Conservation (phyloP, 2,888 invertebrate species). For the Synergus umbraculus region DNA sequence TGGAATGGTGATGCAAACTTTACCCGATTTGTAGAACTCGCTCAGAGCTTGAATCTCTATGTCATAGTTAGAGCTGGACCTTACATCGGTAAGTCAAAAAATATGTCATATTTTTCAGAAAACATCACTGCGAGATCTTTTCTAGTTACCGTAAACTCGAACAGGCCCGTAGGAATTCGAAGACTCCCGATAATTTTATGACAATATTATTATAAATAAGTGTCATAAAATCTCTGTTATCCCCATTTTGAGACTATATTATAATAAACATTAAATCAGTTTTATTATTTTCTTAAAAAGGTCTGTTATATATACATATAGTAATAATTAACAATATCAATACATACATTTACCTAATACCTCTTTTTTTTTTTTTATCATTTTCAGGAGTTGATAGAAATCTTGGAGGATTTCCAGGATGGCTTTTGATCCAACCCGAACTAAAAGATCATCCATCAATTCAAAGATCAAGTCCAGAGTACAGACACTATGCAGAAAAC, state of each 20-base stretch:
- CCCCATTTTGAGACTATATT: no score
- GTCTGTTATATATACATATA: no score
- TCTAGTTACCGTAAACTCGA: no score
- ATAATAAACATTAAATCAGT: no score
- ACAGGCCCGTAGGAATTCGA: no score
- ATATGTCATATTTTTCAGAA: neutral
- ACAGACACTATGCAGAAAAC: conserved; percentile 70
- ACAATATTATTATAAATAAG: no score
- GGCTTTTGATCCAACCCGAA: conserved; percentile 64
- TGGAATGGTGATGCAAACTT: conserved; percentile 59
- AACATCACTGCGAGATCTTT: no score
- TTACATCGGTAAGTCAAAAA: conserved; percentile 47
- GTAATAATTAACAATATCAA: no score
- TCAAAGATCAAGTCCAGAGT: conserved; percentile 55
- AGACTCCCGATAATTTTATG: no score
- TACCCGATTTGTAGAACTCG: conserved; percentile 59
- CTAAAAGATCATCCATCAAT: conserved; percentile 42
- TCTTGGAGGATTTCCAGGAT: conserved; percentile 63
- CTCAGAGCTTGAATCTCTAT: conserved; percentile 50
- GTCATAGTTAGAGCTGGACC: conserved; percentile 54
- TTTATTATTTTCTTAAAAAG: no score
- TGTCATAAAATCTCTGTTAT: no score
- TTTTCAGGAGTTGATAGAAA: conserved; percentile 55
- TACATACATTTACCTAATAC: neutral
- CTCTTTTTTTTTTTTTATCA: neutral